A percentile compares a stretch with the other conserved stretches of the same genome.
Conservation (phyloP, 2,888 invertebrate species). For the Geotrupes spiniger region DNA sequence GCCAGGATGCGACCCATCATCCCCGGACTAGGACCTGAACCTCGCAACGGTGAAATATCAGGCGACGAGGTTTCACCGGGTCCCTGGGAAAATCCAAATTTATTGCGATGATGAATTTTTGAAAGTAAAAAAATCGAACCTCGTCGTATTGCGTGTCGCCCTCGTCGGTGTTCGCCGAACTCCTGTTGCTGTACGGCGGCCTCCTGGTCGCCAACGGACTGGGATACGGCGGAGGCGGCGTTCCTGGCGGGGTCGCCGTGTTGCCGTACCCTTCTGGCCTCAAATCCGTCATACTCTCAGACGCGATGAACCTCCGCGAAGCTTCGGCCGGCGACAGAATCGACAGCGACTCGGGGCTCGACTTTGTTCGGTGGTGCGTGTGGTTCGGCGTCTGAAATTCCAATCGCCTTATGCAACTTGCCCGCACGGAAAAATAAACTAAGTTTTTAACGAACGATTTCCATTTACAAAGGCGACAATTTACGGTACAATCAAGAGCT, state of each 20-base stretch:
- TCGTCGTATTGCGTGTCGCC: constrained; percentile 34
- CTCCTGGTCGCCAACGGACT: constrained; percentile 44
- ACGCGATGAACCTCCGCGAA: constrained; percentile 54
- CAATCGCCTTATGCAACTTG: constrained; percentile 8
- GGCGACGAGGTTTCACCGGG: constrained; percentile 46
- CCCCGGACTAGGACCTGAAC: constrained; percentile 31
- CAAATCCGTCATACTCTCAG: constrained; percentile 61
- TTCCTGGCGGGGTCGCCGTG: constrained; percentile 71
- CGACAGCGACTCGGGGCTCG: constrained; percentile 60
- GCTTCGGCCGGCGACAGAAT: constrained; percentile 47
- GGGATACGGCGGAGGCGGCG: constrained; percentile 84
- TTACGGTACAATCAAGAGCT: too few relatives aligned
- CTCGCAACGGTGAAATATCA: constrained; percentile 41
- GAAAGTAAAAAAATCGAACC: constrained; percentile 22
- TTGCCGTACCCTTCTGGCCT: constrained; percentile 50
- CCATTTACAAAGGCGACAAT: too few relatives aligned
- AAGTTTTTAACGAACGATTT: too few relatives aligned
- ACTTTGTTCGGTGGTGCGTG: constrained; percentile 64
- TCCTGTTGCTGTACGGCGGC: constrained; percentile 28
- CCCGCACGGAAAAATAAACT: neutral
- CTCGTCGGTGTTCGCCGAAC: constrained; percentile 35
- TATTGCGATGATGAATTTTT: too few relatives aligned
- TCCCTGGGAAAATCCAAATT: constrained; percentile 12
- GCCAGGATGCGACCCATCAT: constrained; percentile 30
- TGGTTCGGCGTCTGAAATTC: constrained; percentile 45